Base-by-base conservation (phyloP, 2,113 vertebrate species). In the Abramis brama region DNA sequence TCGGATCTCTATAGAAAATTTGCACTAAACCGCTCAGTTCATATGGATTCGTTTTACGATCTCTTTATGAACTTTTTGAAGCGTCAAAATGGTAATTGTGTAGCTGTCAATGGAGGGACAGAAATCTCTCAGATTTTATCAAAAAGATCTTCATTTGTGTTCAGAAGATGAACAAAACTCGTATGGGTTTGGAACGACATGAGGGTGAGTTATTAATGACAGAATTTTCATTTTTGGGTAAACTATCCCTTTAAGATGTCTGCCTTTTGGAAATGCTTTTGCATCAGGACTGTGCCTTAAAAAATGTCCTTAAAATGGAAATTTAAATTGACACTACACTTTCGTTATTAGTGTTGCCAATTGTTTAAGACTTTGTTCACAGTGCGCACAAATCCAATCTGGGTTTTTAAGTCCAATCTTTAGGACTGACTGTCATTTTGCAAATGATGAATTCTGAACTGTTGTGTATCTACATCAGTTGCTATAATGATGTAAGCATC, bases 401-500 rank as follows among this genome's bases (percentile, higher is more conserved):
- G 23, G 73, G 19, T 33, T 33, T 77, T 52, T 7, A 30, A 30
- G 30, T 77, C 47, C 25, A 19, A 17, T 76, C 74, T 76, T 76
- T 52, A 52, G 11, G 1, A 47, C n/a, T 47, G 43, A 74, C 71
- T 25, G 12, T 74, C 23, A 27, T 75, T 50, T 75, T 4, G 10
- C 21, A n/a, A 73, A 5, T 21, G 50, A 77, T 33, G 25, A 52
- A 23, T 52, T 33, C 9, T 30, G 45, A 77, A 55, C 66, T 33
- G 59, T 70, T 33, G 30, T 33, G 30, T 3, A 30, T 33, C 12
- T 36, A 4, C 50, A 21, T 77, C 75, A 55, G 1, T 30, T 77
- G 47, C 17, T 77, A 11, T 55, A 77, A 77, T 77, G 45, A 55
- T 21, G 17, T 77, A 21, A 52, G 47, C 47, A 77, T 77, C 74